These are phyloP conservation scores for Ivindomyrus marchei DNA, from an alignment of 2,113 vertebrate species.

Conservation along the genomic window DNA sequence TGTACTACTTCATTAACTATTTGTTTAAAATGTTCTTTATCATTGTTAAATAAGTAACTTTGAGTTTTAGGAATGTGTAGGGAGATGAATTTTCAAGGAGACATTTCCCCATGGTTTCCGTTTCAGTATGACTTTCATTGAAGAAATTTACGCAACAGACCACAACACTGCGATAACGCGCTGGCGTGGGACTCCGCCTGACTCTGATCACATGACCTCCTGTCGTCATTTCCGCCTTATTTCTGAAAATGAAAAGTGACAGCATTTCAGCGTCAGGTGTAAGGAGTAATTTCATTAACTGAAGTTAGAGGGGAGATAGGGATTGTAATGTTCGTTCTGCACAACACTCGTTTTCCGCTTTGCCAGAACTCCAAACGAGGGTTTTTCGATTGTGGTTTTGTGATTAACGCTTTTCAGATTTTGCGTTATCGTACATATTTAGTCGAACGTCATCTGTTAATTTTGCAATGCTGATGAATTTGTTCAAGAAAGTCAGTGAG, in stretches of 20 bases:
- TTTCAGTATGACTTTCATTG: neutral
- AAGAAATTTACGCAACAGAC: neutral
- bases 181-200: neutral
- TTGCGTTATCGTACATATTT: neutral
- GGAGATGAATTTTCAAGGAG: neutral
- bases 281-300: neutral
- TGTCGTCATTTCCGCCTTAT: neutral
- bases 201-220: neutral
- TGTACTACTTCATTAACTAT: neutral
- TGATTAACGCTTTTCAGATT: neutral
- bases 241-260: neutral
- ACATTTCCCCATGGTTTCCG: neutral
- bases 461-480: neutral
- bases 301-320: neutral
- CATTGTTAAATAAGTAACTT: neutral
- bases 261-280: neutral
- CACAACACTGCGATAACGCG: neutral
- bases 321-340: neutral
- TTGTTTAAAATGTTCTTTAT: neutral
- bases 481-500: neutral
- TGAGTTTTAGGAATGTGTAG: neutral
- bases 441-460: neutral
- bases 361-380: neutral
- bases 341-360: neutral
- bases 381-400: neutral